Base-by-base conservation (phyloP, 2,113 vertebrate species). In the Etia nguti region DNA sequence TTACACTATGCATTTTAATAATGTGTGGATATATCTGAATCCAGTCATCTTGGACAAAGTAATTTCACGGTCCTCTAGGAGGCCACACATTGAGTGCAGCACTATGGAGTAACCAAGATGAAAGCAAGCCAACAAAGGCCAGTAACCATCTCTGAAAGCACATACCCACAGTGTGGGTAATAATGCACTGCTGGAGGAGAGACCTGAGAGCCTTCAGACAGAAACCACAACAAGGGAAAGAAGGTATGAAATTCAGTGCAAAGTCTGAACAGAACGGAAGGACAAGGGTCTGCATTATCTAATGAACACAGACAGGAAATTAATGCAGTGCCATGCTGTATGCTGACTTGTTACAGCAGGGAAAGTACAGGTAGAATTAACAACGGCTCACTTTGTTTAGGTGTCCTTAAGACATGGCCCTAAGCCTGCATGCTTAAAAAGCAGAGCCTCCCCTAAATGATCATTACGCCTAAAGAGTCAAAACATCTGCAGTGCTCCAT, bases 101-200 rank as follows among this genome's bases (percentile, higher is more conserved):
- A 52, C 85, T 80, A 81, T 73, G 81, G 85, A 90, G 86, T 48
- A 85, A 57, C 80, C 48, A 80, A 93, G 93, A 95, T 95, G 90
- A 94, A 95, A 95, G 94, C 75, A 46, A 83, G 79, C 83, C 41
- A 84, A 80, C 87, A 91, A 85, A 90, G 85, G 80, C 81, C 38
- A 52, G 92, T 91, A 90, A 93, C 70, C 91, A 92, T 89, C 85
- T 81, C 90, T 93, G 88, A 93, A 87, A 94, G 94, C 90, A 93
- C 92, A 94, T 93, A 93, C 93, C 91, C 93, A 95, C 92, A 95
- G 92, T 94, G 92, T 91, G 93, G 93, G 91, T 94, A 93, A 95
- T 94, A 91, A 94, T 91, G 83, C 88, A 89, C 87, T 56, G 70
- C 80, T 90, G 83, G 57, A 92, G 89, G 80, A 15, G 18, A 73